A percentile compares a stretch with the other conserved stretches of the same genome.
These are phyloP conservation scores for Thyatira batis DNA, from an alignment of 2,888 invertebrate genomes.

Conservation along the genomic window DNA sequence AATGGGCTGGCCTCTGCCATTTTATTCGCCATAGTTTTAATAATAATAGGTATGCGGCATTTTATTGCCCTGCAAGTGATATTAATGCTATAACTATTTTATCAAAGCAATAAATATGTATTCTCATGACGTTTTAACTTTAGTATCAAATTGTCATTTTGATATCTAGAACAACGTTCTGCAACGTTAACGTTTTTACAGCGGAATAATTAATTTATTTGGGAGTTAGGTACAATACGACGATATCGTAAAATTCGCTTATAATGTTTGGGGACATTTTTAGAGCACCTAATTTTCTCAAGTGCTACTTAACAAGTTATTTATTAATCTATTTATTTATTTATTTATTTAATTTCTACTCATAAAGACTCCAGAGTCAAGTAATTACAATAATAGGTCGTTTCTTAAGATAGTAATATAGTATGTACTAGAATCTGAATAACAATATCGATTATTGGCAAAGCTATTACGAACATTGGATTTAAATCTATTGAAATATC, in stretches of 20 bases:
- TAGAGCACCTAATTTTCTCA: background rate
- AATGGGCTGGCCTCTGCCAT: slow-evolving; percentile 48
- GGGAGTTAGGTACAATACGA: too few relatives aligned
- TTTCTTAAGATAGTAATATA: background rate
- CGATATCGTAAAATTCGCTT: too few relatives aligned
- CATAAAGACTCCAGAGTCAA: background rate
- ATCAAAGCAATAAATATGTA: slow-evolving; percentile 5
- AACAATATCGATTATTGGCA: slow-evolving; percentile 1
- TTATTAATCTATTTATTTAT: background rate
- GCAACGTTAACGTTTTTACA: too few relatives aligned
- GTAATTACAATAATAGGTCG: background rate
- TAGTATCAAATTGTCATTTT: background rate
- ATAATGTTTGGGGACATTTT: too few relatives aligned
- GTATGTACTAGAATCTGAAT: background rate
- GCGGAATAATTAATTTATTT: too few relatives aligned
- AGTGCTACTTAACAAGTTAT: background rate
- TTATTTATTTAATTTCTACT: too few relatives aligned
- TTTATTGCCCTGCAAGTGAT: slow-evolving; percentile 34
- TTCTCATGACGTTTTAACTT: background rate
- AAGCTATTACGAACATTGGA: slow-evolving; percentile 1
- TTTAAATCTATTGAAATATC: background rate
- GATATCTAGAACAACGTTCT: too few relatives aligned
- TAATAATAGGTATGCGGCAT: slow-evolving; percentile 40
- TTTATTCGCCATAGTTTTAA: slow-evolving; percentile 50
- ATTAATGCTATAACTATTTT: slow-evolving; percentile 16